Percentiles rank a stretch among this genome's conserved stretches.
phyloP scores from a whole-genome alignment of 2,797 vertebrate genomes.

The Crax fasciolata region DNA sequence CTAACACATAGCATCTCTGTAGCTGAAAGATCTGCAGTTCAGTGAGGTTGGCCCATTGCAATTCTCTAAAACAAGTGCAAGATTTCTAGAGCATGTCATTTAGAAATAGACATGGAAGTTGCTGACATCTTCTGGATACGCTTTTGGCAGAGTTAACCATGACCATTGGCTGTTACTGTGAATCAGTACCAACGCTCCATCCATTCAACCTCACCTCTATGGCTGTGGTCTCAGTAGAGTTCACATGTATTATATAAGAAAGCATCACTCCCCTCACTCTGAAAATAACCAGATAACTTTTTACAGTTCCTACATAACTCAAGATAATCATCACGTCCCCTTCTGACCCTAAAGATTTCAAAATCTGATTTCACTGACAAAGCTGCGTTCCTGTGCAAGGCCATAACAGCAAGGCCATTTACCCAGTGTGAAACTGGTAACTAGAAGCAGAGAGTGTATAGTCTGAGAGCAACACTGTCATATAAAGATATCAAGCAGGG shows the following conservation, averaged over 20 bases:
- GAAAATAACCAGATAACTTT: neutral
- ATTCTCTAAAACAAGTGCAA: neutral
- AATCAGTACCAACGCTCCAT: neutral
- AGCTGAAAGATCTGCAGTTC: neutral
- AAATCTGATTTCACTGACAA: neutral
- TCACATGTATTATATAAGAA: neutral
- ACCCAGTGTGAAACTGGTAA: neutral
- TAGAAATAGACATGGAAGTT: neutral
- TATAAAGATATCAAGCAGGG: neutral
- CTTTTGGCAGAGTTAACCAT: neutral
- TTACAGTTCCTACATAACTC: neutral
- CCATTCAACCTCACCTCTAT: neutral
- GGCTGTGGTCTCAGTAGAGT: neutral
- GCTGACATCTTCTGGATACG: neutral
- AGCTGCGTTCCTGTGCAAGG: neutral
- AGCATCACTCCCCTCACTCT: neutral
- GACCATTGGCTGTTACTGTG: neutral
- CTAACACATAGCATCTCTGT: neutral
- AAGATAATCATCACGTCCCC: neutral
- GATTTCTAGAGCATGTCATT: neutral
- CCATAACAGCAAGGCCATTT: neutral
- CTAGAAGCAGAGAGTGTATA: neutral
- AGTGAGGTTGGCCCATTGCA: fast-evolving
- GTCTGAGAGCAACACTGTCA: neutral
- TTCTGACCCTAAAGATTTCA: neutral